Evolutionary conservation across 2,797 vertebrate genomes (phyloP).

Genomic region (Labeo calbasu): DNA sequence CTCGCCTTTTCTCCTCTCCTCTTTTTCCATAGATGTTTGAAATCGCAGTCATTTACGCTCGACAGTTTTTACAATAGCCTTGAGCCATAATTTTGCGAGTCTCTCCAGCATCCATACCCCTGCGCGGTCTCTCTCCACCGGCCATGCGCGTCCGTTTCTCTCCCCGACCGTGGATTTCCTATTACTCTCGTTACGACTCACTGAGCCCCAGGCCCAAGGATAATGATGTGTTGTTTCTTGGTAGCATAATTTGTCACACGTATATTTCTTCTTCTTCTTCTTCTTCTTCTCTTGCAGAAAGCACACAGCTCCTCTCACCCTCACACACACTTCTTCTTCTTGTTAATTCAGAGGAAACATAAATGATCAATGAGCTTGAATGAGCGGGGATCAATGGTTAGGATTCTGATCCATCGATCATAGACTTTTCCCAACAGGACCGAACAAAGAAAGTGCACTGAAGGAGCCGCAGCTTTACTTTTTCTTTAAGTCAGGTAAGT

Average conservation of each 20-base stretch:
- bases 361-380: slow-evolving; percentile 97
- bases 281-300: slow-evolving; percentile 99
- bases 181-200: slow-evolving; percentile 99
- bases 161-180: slow-evolving; percentile 99
- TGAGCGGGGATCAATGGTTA: slow-evolving; percentile 86
- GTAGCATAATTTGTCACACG: slow-evolving; percentile 99
- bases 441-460: slow-evolving; percentile 77
- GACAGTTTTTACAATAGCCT: slow-evolving; percentile 99
- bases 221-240: slow-evolving; percentile 99
- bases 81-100: slow-evolving; percentile 99
- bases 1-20: slow-evolving; percentile 81
- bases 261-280: slow-evolving; percentile 99
- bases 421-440: slow-evolving; percentile 71
- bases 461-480: slow-evolving; percentile 82
- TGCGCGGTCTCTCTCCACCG: slow-evolving; percentile 99
- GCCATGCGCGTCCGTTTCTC: slow-evolving; percentile 99
- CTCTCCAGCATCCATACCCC: slow-evolving; percentile 99
- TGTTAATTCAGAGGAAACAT: slow-evolving; percentile 96
- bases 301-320: slow-evolving; percentile 96
- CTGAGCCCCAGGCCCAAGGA: slow-evolving; percentile 99
- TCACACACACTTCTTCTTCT: slow-evolving; percentile 88
- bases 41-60: slow-evolving; percentile 99
- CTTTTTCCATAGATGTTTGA: slow-evolving; percentile 99
- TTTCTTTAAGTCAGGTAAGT: slow-evolving; percentile 97
- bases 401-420: slow-evolving; percentile 70